Evolutionary conservation across 2,797 vertebrate species (phyloP).

Genomic region (Pygocentrus nattereri): DNA sequence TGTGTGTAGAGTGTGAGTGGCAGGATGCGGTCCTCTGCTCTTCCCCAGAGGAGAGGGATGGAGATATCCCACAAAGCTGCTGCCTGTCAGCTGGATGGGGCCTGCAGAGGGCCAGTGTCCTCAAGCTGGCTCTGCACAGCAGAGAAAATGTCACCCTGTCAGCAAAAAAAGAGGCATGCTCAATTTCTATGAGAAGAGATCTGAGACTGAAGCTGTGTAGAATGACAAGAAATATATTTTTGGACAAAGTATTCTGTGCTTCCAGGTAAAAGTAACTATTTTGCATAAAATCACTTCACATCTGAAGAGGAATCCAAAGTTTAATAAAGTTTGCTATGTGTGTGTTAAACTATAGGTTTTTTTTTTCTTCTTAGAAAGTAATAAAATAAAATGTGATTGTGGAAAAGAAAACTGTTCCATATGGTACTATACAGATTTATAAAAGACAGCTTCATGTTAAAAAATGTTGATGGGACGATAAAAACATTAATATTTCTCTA

Average conservation of each 20-base stretch:
- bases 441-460: not conserved
- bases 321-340: not conserved
- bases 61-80: constrained; percentile 76
- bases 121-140: constrained; percentile 74
- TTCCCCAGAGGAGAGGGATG: constrained; percentile 75
- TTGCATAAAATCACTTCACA: not conserved
- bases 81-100: constrained; percentile 75
- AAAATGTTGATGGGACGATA: too few species aligned
- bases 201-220: constrained; percentile 35
- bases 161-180: constrained; percentile 37
- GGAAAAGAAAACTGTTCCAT: too few species aligned
- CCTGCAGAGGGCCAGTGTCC: constrained; percentile 71
- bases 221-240: constrained; percentile 29
- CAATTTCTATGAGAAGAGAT: constrained; percentile 28
- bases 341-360: too few species aligned
- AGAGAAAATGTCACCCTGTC: constrained; percentile 81
- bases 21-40: constrained; percentile 45
- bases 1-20: constrained; percentile 61
- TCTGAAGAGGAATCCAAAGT: not conserved
- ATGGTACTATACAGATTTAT: too few species aligned
- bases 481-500: not conserved
- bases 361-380: too few species aligned
- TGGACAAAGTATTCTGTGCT: constrained; percentile 20
- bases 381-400: too few species aligned
- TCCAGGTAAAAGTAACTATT: constrained; percentile 22